Conservation (phyloP, 2,797 vertebrate species). For the Acrossocheilus fasciatus region DNA sequence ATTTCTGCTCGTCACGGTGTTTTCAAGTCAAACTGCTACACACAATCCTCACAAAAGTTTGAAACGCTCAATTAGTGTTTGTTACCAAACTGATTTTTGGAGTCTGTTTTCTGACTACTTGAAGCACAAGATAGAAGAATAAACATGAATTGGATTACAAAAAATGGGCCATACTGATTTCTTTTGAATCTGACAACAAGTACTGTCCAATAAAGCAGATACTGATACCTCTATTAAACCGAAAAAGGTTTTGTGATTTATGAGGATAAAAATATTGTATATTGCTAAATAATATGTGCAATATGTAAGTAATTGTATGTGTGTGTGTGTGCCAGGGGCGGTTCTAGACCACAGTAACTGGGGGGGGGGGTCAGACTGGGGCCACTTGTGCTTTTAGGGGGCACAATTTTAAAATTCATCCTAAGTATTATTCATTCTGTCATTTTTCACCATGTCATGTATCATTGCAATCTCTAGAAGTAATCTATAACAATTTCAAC, state of each 20-base stretch:
- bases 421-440: no score
- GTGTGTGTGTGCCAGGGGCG: no score
- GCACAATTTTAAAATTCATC: no score
- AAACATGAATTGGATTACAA: background rate
- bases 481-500: no score
- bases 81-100: constrained; percentile 13
- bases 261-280: background rate
- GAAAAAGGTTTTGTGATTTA: background rate
- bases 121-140: background rate
- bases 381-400: no score
- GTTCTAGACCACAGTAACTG: no score
- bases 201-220: background rate
- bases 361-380: no score
- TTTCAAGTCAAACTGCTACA: background rate
- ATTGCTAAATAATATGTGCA: background rate
- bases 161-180: background rate
- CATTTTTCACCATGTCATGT: no score
- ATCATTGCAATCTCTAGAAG: no score
- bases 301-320: background rate
- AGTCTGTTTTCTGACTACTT: background rate
- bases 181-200: background rate
- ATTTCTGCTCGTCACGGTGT: constrained; percentile 17
- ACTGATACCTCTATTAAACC: background rate
- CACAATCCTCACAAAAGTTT: constrained; percentile 7
- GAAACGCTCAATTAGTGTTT: constrained; percentile 13